Conservation (phyloP, 2,888 invertebrate species). For the Liodrosophila aerea region DNA sequence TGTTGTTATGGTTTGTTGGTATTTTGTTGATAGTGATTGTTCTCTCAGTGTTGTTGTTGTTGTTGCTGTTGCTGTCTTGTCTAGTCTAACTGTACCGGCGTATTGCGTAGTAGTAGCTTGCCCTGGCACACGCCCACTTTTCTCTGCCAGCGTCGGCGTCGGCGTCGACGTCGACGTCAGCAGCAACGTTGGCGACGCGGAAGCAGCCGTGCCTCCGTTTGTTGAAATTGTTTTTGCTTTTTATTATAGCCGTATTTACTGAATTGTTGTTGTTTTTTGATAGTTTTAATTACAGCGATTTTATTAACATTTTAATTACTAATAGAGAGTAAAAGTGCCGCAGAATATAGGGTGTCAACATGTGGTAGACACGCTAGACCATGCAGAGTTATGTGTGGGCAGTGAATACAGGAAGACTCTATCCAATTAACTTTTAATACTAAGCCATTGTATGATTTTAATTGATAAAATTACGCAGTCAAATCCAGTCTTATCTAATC, state of each 20-base stretch:
- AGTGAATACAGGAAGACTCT: neutral
- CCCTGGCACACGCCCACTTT: conserved; percentile 62
- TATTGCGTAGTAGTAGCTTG: conserved; percentile 58
- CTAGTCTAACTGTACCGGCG: conserved; percentile 56
- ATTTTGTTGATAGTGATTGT: neutral
- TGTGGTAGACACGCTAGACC: neutral
- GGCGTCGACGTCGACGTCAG: conserved; percentile 29
- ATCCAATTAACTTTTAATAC: too few relatives aligned
- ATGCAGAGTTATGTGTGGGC: neutral
- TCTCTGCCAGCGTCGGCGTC: conserved; percentile 35
- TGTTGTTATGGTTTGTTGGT: conserved; percentile 22
- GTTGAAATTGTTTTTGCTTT: conserved; percentile 6
- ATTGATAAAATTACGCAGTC: too few relatives aligned
- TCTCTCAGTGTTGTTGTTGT: conserved; percentile 6
- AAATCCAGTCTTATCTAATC: neutral
- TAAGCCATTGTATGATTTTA: too few relatives aligned
- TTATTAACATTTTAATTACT: conserved; percentile 15
- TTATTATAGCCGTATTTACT: neutral
- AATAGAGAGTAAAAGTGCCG: neutral
- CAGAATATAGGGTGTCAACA: conserved; percentile 5
- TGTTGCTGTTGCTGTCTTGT: conserved; percentile 34
- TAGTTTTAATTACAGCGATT: conserved; percentile 21
- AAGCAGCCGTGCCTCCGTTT: conserved; percentile 54
- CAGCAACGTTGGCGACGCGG: conserved; percentile 45
- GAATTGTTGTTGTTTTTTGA: neutral